Conservation (phyloP, 2,797 vertebrate genomes). For the Darevskia nairensis region DNA sequence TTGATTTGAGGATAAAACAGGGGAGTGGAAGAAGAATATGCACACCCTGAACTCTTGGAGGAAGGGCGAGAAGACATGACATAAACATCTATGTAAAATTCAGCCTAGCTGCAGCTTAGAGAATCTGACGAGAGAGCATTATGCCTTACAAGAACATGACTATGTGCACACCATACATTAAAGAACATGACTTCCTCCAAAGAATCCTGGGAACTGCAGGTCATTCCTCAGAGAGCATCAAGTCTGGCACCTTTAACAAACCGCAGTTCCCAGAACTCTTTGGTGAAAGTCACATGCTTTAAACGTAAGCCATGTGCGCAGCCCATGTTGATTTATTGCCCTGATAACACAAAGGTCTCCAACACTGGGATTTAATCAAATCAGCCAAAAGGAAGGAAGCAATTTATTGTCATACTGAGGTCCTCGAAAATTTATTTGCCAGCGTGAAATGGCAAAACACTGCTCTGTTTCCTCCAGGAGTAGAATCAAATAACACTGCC, state of each 20-base stretch:
- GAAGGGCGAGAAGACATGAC: not conserved
- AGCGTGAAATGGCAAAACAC: not conserved
- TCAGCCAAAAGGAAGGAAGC: not conserved
- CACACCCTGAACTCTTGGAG: not conserved
- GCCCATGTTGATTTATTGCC: not conserved
- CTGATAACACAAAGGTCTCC: not conserved
- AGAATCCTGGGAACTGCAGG: too few relatives aligned
- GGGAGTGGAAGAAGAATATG: not conserved
- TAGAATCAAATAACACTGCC: slow-evolving; percentile 14
- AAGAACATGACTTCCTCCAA: too few relatives aligned
- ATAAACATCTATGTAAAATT: not conserved
- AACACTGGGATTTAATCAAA: not conserved
- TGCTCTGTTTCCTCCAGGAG: not conserved
- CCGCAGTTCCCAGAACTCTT: too few relatives aligned
- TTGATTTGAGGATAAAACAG: not conserved
- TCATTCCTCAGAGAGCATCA: too few relatives aligned
- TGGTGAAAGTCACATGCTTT: too few relatives aligned
- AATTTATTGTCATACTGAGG: not conserved
- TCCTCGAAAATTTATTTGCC: not conserved
- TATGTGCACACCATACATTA: too few relatives aligned
- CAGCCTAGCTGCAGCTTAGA: not conserved
- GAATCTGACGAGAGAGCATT: not conserved
- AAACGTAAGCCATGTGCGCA: too few relatives aligned
- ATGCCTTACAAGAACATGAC: not conserved
- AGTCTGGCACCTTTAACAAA: too few relatives aligned